phyloP scores from a whole-genome alignment of 2,888 invertebrate genomes.

The Meliscaeva auricollis region DNA sequence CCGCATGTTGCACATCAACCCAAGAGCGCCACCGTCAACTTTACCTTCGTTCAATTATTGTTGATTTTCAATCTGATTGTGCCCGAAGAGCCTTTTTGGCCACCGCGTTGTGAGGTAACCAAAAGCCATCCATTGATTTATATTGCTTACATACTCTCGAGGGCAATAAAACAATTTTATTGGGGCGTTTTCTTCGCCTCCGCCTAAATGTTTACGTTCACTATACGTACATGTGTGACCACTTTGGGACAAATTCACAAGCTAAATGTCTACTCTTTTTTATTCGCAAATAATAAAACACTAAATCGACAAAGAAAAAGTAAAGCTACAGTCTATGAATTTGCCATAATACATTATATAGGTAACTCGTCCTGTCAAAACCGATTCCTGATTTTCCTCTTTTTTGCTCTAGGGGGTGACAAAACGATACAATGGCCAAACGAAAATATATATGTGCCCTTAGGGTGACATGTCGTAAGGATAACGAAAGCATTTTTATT shows the following conservation, averaged over 20 bases:
- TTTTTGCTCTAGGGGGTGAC: constrained; percentile 63
- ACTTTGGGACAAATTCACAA: constrained; percentile 71
- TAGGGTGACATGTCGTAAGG: constrained; percentile 73
- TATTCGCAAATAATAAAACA: constrained; percentile 69
- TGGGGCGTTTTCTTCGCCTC: constrained; percentile 46
- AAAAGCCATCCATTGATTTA: constrained; percentile 67
- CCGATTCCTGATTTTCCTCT: constrained; percentile 53
- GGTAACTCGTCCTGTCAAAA: constrained; percentile 26
- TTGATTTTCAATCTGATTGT: constrained; percentile 75
- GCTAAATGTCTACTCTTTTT: constrained; percentile 38
- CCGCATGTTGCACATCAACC: constrained; percentile 50
- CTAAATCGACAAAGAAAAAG: constrained; percentile 65
- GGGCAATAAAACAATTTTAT: constrained; percentile 68
- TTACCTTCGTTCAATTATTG: constrained; percentile 39
- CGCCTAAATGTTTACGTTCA: constrained; percentile 53
- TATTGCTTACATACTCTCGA: constrained; percentile 24
- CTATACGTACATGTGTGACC: constrained; percentile 57
- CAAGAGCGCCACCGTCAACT: constrained; percentile 2
- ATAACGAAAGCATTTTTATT: constrained; percentile 75
- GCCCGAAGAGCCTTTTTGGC: constrained; percentile 51
- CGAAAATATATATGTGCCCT: constrained; percentile 68
- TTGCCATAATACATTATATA: constrained; percentile 25
- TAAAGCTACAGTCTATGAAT: constrained; percentile 24
- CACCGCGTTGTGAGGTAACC: constrained; percentile 1
- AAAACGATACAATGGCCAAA: constrained; percentile 72